phyloP scores from a whole-genome alignment of 2,888 invertebrate genomes.

The Nezara viridula region DNA sequence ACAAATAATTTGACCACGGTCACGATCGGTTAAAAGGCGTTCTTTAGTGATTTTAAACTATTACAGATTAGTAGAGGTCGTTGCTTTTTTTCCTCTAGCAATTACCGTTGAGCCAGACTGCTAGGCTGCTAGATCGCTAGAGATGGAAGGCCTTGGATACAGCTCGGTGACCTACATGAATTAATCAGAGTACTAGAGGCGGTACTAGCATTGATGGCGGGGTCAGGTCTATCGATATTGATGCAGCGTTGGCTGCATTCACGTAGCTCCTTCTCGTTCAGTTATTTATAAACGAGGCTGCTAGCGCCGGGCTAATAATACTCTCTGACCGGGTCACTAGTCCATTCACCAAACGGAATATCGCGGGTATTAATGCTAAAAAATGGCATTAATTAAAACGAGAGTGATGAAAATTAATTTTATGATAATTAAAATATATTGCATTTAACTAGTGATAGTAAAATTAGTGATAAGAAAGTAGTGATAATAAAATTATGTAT shows the following conservation, averaged over 20 bases:
- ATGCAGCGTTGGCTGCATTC: background rate
- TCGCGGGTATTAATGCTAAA: background rate
- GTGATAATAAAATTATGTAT: too few species aligned
- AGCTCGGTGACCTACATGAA: background rate
- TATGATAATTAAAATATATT: background rate
- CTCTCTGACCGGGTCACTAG: conserved; percentile 9
- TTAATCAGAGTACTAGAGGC: background rate
- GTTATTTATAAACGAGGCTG: conserved; percentile 4
- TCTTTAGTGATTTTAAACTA: background rate
- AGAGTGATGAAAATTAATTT: background rate
- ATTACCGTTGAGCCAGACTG: background rate
- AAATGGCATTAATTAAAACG: background rate
- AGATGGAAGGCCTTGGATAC: background rate
- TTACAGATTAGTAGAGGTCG: background rate
- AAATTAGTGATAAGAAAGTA: too few species aligned
- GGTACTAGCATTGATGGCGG: background rate
- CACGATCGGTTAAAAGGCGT: background rate
- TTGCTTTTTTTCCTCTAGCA: background rate
- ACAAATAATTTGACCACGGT: background rate
- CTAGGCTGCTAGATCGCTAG: background rate
- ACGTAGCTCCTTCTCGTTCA: background rate
- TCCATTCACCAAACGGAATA: background rate
- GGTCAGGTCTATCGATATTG: conserved; percentile 8
- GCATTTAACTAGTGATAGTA: too few species aligned
- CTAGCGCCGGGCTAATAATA: background rate